Conservation (phyloP, 2,797 vertebrate species). For the Lophius americanus region DNA sequence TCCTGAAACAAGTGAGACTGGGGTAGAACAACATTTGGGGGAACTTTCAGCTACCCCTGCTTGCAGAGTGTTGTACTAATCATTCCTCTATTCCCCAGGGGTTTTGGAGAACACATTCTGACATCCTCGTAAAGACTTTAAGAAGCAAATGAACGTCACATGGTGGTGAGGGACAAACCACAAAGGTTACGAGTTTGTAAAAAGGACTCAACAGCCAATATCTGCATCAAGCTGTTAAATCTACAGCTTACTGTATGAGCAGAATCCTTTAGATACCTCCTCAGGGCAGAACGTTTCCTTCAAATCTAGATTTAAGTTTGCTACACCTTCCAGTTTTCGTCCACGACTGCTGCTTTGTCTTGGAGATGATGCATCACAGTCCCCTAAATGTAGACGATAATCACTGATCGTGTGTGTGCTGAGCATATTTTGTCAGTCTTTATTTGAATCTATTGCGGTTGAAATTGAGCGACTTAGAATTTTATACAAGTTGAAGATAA, state of each 20-base stretch:
- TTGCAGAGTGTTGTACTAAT: constrained; percentile 50
- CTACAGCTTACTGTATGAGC: constrained; percentile 5
- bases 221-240: constrained; percentile 16
- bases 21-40: constrained; percentile 56
- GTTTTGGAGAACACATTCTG: constrained; percentile 60
- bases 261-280: constrained; percentile 8
- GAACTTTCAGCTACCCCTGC: constrained; percentile 53
- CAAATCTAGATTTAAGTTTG: constrained; percentile 20
- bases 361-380: constrained; percentile 14
- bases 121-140: constrained; percentile 75
- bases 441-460: no score
- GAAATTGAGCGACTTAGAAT: constrained; percentile 27
- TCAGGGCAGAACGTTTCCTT: constrained; percentile 1
- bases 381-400: not conserved
- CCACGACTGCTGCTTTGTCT: constrained; percentile 12
- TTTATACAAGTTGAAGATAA: constrained; percentile 61
- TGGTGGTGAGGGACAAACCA: constrained; percentile 45
- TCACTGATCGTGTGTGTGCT: constrained; percentile 33
- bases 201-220: constrained; percentile 10
- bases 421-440: constrained; percentile 39
- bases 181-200: constrained; percentile 12
- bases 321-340: constrained; percentile 12
- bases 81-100: constrained; percentile 59
- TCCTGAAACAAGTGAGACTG: constrained; percentile 10
- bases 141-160: constrained; percentile 64